Evolutionary conservation across 2,797 vertebrate species (phyloP).

Genomic region (Chiloscyllium punctatum): DNA sequence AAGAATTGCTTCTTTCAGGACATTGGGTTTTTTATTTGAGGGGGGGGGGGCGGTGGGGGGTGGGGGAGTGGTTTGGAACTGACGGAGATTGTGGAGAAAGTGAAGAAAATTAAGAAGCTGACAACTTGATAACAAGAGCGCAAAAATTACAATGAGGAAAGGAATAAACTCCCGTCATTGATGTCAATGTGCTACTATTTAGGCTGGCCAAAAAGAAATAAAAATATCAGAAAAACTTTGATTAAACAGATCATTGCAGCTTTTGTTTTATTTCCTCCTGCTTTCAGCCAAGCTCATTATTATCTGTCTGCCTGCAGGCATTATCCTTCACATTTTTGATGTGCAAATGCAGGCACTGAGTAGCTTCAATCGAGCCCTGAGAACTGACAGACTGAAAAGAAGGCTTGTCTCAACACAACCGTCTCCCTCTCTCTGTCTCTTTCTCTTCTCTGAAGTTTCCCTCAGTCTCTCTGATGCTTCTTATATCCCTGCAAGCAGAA

Average conservation of each 20-base stretch:
- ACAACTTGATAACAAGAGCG: not conserved
- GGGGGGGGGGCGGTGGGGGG: no score
- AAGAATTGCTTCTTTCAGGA: not conserved
- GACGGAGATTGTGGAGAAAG: not conserved
- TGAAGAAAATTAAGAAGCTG: not conserved
- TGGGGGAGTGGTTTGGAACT: no score
- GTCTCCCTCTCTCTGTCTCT: not conserved
- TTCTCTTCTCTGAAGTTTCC: not conserved
- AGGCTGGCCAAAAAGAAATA: not conserved
- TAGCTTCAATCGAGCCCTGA: constrained; percentile 10
- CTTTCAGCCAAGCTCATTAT: constrained; percentile 14
- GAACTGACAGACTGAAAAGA: not conserved
- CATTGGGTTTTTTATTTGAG: no score
- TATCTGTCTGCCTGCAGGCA: constrained; percentile 10
- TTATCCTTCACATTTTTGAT: constrained; percentile 27
- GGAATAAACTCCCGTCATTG: not conserved
- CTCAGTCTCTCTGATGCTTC: not conserved
- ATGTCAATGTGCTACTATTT: not conserved
- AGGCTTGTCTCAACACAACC: not conserved
- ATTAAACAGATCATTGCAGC: not conserved
- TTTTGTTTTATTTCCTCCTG: constrained; percentile 9
- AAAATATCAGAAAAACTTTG: not conserved
- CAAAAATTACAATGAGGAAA: not conserved
- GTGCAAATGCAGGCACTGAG: constrained; percentile 27
- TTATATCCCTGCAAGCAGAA: not conserved